phyloP scores from a whole-genome alignment of 1,140 invertebrate genomes.

The Drosophila fuyamai region DNA sequence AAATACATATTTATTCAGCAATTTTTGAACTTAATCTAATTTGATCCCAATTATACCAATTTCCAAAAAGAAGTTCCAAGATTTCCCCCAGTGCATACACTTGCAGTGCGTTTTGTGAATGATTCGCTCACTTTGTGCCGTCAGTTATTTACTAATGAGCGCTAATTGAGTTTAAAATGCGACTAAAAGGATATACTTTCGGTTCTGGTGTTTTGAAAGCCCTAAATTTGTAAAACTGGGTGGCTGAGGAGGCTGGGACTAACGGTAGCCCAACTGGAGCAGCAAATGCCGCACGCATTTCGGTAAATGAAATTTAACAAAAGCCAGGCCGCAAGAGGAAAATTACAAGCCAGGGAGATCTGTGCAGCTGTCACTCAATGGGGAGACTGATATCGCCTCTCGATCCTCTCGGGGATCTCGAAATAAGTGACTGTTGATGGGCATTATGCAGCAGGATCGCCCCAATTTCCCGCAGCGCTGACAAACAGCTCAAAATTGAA shows the following conservation, averaged over 20 bases:
- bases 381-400: constrained; percentile 11
- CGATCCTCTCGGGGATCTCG: constrained; percentile 33
- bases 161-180: constrained; percentile 81
- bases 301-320: constrained; percentile 74
- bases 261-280: constrained; percentile 42
- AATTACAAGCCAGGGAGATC: constrained; percentile 39
- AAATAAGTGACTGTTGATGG: constrained; percentile 79
- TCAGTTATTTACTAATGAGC: constrained; percentile 78
- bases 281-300: constrained; percentile 61
- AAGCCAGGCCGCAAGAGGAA: constrained; percentile 41
- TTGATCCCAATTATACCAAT: too few relatives aligned
- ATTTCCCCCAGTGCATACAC: constrained; percentile 21
- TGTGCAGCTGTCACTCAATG: constrained; percentile 71
- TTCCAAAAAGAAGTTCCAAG: not conserved
- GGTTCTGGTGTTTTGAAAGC: constrained; percentile 1
- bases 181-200: constrained; percentile 65
- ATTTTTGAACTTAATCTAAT: not conserved
- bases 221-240: constrained; percentile 20
- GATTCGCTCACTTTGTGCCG: constrained; percentile 56
- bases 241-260: constrained; percentile 14
- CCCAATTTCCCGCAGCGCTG: constrained; percentile 72
- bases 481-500: constrained; percentile 63
- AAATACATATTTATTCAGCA: not conserved
- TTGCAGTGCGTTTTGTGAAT: constrained; percentile 53
- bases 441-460: constrained; percentile 40